Evolutionary conservation across 2,888 invertebrate species (phyloP), one percentile per base, ranked within the genome.

Genomic region (Zygogramma bicolorata): DNA sequence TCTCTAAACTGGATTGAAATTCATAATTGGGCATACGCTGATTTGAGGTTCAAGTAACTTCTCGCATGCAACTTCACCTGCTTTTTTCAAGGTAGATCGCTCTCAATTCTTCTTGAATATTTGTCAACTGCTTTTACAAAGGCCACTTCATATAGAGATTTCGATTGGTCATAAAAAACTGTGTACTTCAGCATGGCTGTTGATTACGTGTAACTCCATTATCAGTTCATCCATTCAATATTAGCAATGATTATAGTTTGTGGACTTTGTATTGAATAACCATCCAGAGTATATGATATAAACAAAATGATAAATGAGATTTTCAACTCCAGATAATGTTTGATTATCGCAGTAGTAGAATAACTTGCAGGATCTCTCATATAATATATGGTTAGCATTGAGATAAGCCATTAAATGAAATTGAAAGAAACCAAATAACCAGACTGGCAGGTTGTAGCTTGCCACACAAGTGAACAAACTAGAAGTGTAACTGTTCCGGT

Each of bases 241-340:
- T 18, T 7, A n/a, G 15, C n/a, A 46, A n/a, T n/a, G n/a, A n/a
- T n/a, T 29, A 25, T 13, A 46, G 29, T 34, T 27, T 59, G 68
- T 59, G 53, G 49, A n/a, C 49, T 46, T 49, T 42, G 27, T 27
- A 61, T 61, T 49, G 61, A 65, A 27, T 57, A 53, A 22, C 34
- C 27, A 60, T 68, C 46, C 34, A 34, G 46, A 7, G 22, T 42
- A 62, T 68, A 65, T 46, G 65, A 49, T 72, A 60, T 69, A 63
- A 65, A 40, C n/a, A n/a, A 38, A 68, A 59, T 72, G 68, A 73
- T 68, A 65, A 65, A 68, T 46, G 59, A 62, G 65, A 72, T 65
- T 38, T 72, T 72, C 61, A 67, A 67, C 65, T 65, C 29, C 22
- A 67, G 67, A 72, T 68, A 72, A 72, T 68, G 67, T 75, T 72